Base-by-base conservation (phyloP, 1,140 invertebrate genomes). In the Orius laevigatus region DNA sequence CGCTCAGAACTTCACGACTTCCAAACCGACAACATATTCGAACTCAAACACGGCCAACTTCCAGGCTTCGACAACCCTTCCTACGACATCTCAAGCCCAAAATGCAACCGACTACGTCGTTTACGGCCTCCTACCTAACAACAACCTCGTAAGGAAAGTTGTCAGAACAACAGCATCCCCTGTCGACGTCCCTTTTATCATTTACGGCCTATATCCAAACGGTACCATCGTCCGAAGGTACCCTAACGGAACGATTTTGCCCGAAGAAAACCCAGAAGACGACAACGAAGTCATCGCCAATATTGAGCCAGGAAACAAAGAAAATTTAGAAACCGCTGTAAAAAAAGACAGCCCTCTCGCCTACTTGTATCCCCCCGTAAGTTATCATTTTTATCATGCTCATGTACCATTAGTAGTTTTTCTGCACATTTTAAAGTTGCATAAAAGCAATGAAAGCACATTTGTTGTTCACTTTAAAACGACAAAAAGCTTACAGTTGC, bases 181-280 rank as follows among this genome's bases (percentile, higher is more conserved):
- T 1, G 49, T 52, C 6, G 53, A 56, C 14, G 20, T 56, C 2
- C 55, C 55, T 8, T 58, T 58, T 36, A 48, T 56, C 9, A 52
- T 58, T 19, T 58, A 54, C 49, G 57, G 57, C 5, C 44, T 57
- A 3, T 58, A 54, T 43, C 57, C 57, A 5, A 58, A 58, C 42
- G 56, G 56, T 5, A 58, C 57, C n/a, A 52, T 58, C n/a, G 55
- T 57, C 8, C 46, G 52, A 38, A 51, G 48, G 20, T 58, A 53
- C 32, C 57, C 57, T 4, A 58, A 58, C 38, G 57, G 57, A 2
- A 58, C 56, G 1, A 45, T 54, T 1, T 47, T 58, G 9, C 57
- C 57, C 10, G 57, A 58, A n/a, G 56, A 55, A 43, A 52, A 45
- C n/a, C 16, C 46, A 15, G 50, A 46, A 42, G 53, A 53, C 12